Evolutionary conservation across 1,140 invertebrate genomes (phyloP), one percentile per base, ranked within the genome.

Genomic region (Rhagoletis pomonella): DNA sequence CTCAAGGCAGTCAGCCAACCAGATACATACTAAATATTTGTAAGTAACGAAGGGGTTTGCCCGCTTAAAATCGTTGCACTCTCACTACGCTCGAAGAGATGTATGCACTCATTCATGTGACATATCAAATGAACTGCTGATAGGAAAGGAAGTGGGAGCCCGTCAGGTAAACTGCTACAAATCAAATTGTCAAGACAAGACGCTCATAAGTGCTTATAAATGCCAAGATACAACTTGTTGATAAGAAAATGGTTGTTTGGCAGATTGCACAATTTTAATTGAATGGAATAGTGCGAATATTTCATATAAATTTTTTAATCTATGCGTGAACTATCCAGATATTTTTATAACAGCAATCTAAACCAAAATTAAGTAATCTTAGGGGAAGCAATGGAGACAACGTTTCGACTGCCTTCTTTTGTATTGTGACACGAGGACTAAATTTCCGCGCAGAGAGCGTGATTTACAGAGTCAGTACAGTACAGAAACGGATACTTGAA

Each of bases 151-250:
- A 81, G n/a, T 55, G 7, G 73, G 2, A 81, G 73, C 73, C 9
- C 73, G 50, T n/a, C 73, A 55, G 73, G 50, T 81, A 81, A 81
- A 47, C 73, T 81, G 47, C 19, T n/a, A 58, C 73, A 58, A 81
- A 81, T 81, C 73, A 73, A 73, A 73, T 73, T 73, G 67, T 73
- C 67, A 81, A 81, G 73, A 81, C 73, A 81, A 81, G 47, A 47
- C 44, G 50, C 73, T 58, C 47, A 81, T 81, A 81, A 81, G 73
- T 81, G 47, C 47, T 81, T 55, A 17, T 81, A 81, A 81, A 81
- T 9, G 47, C 47, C 29, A 47, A 55, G 73, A 81, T 81, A 81
- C 47, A 81, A 62, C 3, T 10, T 0, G 44, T 19, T n/a, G 73
- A 81, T 81, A 81, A 81, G 47, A 14, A 81, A 5, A 50, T 81